Conservation (phyloP, 2,797 vertebrate genomes). For the Mormyrops boulengeri region DNA sequence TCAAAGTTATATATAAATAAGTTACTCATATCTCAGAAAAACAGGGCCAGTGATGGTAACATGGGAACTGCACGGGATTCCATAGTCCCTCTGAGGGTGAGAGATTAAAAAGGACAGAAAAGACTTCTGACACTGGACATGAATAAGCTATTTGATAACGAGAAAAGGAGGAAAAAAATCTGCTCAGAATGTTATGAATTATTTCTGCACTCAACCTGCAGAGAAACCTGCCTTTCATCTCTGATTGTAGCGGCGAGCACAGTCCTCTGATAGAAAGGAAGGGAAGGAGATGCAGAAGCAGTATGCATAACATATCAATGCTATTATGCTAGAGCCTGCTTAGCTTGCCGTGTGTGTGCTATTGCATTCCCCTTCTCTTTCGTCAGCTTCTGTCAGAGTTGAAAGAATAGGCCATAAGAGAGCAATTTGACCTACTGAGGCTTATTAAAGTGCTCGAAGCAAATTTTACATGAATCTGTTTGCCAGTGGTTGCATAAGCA, state of each 20-base stretch:
- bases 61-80: not conserved
- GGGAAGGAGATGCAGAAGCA: not conserved
- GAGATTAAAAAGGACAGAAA: not conserved
- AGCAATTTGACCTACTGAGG: conserved; percentile 5
- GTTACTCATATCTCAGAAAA: not conserved
- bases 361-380: not conserved
- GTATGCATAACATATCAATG: not conserved
- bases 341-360: not conserved
- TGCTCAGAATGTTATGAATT: not conserved
- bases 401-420: not conserved
- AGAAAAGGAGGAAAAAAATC: not conserved
- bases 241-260: not conserved
- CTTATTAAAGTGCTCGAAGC: not conserved
- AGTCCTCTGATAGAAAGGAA: not conserved
- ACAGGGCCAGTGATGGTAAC: not conserved
- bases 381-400: not conserved
- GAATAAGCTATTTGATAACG: not conserved
- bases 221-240: not conserved
- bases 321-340: not conserved
- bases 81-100: not conserved
- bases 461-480: not conserved
- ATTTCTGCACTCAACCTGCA: not conserved
- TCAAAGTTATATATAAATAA: not conserved
- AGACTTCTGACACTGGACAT: not conserved
- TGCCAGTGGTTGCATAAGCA: conserved; percentile 11